A percentile compares a stretch with the other conserved stretches of the same genome.
These are phyloP conservation scores for Orthosia gracilis DNA, from an alignment of 2,888 invertebrate species.

Conservation along the genomic window DNA sequence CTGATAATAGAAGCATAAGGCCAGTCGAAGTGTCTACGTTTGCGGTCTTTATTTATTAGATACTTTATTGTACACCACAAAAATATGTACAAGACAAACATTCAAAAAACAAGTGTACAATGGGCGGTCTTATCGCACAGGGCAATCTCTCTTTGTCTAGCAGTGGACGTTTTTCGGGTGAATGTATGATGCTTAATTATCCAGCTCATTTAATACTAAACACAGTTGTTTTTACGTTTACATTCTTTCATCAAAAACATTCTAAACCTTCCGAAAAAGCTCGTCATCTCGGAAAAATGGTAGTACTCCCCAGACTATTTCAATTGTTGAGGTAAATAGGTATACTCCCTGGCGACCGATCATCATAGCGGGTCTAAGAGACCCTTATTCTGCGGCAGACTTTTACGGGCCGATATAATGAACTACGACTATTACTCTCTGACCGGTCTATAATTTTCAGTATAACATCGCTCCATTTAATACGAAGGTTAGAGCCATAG, in stretches of 20 bases:
- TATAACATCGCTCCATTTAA: conserved; percentile 38
- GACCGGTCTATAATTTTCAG: conserved; percentile 44
- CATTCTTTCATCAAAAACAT: background rate
- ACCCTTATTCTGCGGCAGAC: conserved; percentile 41
- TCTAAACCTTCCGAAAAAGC: background rate
- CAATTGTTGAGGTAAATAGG: conserved; percentile 29
- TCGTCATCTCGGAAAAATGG: background rate
- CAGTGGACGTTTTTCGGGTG: background rate
- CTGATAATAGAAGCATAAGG: background rate
- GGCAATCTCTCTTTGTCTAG: no score
- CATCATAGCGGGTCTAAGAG: conserved; percentile 21
- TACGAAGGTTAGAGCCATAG: conserved; percentile 16
- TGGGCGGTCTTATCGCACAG: no score
- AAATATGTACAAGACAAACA: no score
- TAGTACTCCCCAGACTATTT: conserved; percentile 23
- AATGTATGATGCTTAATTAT: background rate
- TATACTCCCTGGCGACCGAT: conserved; percentile 30
- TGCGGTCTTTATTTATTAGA: no score
- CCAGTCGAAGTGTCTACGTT: background rate
- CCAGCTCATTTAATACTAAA: no score
- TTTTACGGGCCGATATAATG: conserved; percentile 48
- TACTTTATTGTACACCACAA: no score
- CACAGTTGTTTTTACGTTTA: no score
- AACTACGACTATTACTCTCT: conserved; percentile 43
- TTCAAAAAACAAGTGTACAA: no score